Evolutionary conservation across 2,113 vertebrate species (phyloP).

Genomic region (Carlito syrichta): DNA sequence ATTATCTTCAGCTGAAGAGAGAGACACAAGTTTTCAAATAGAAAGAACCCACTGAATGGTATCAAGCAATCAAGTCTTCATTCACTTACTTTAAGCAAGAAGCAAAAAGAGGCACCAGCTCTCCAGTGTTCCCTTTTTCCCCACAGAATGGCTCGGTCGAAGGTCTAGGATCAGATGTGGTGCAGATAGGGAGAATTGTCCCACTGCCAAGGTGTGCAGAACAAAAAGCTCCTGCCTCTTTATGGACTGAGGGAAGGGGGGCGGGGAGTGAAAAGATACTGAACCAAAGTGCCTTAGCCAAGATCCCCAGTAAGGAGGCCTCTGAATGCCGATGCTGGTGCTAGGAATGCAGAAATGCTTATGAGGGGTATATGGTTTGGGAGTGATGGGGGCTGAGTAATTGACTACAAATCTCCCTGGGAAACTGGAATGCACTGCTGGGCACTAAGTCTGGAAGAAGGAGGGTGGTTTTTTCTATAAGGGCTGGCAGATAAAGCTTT

Average conservation of each 20-base stretch:
- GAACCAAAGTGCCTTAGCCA: neutral
- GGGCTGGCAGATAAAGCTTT: neutral
- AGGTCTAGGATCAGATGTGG: neutral
- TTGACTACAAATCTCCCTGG: neutral
- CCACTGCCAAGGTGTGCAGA: neutral
- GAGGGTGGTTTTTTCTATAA: neutral
- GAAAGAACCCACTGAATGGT: neutral
- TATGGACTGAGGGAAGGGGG: neutral
- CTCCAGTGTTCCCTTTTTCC: neutral
- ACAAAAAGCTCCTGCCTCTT: neutral
- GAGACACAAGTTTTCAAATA: neutral
- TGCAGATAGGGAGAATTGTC: neutral
- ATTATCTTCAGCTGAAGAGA: neutral
- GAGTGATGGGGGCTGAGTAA: neutral
- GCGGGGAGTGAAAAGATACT: too few species aligned
- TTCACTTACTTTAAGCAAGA: neutral
- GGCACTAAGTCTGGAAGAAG: neutral
- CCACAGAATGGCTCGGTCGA: neutral
- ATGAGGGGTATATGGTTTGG: neutral
- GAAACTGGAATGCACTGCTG: neutral
- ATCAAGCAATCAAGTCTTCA: neutral
- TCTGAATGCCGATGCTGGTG: neutral
- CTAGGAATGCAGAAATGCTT: neutral
- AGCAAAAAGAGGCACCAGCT: neutral
- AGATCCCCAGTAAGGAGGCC: neutral